Evolutionary conservation across 2,113 vertebrate genomes (phyloP).

Genomic region (Trichechus manatus): DNA sequence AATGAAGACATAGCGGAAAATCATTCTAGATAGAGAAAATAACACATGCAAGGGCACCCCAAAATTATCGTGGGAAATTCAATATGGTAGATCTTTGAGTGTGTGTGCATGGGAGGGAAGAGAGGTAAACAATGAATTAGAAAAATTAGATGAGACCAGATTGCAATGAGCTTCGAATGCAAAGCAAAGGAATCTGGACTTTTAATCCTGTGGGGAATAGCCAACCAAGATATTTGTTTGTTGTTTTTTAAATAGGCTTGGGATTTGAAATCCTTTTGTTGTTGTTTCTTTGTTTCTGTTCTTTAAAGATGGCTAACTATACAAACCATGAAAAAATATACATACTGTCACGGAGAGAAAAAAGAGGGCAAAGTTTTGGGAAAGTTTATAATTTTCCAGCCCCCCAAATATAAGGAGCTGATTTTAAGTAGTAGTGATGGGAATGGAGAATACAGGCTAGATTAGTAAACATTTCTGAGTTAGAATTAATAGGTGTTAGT

Average conservation of each 20-base stretch:
- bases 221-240: background rate
- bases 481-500: background rate
- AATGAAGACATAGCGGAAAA: background rate
- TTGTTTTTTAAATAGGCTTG: background rate
- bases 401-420: background rate
- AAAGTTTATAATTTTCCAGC: background rate
- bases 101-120: background rate
- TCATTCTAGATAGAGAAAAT: background rate
- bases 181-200: conserved; percentile 16
- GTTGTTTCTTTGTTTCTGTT: background rate
- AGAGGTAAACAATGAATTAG: background rate
- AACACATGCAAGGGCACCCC: background rate
- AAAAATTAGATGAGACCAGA: background rate
- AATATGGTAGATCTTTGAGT: background rate
- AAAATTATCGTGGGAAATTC: background rate
- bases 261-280: background rate
- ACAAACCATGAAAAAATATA: background rate
- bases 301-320: background rate
- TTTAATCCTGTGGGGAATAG: background rate
- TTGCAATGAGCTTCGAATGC: background rate
- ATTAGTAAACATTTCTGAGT: background rate
- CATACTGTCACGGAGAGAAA: background rate
- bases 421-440: background rate
- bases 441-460: background rate
- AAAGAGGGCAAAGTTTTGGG: background rate